Conservation (phyloP, 2,888 invertebrate species). For the Ernsta delagoae region DNA sequence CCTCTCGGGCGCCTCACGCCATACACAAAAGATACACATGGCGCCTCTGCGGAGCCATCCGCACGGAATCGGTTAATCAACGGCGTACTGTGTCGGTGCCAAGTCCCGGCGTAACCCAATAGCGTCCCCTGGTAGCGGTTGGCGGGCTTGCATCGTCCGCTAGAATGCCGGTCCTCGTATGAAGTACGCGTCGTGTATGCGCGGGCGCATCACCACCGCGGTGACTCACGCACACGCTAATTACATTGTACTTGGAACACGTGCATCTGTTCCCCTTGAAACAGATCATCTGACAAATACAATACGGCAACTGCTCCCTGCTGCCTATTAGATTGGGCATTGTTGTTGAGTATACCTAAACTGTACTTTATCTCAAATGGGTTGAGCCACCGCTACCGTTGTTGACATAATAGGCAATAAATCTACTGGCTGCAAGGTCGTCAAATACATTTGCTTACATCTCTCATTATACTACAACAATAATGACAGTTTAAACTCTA, state of each 20-base stretch:
- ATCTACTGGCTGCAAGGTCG: conserved; percentile 15
- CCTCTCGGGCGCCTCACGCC: too few species aligned
- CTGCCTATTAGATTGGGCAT: conserved; percentile 12
- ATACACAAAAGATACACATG: too few species aligned
- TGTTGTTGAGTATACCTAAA: conserved; percentile 8
- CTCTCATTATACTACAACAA: too few species aligned
- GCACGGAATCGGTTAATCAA: too few species aligned
- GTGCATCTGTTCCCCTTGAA: conserved; percentile 43
- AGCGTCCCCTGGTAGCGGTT: conserved; percentile 13
- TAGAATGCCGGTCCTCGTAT: conserved; percentile 33
- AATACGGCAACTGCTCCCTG: conserved; percentile 16
- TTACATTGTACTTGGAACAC: conserved; percentile 45
- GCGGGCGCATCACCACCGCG: conserved; percentile 34
- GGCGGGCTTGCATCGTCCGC: conserved; percentile 24
- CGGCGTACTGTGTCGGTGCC: too few species aligned
- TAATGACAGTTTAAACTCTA: neutral
- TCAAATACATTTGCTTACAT: neutral
- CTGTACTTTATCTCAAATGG: neutral
- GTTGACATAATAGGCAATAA: conserved; percentile 15
- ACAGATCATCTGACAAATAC: conserved; percentile 24
- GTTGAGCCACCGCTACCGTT: conserved; percentile 3
- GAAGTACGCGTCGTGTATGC: conserved; percentile 29
- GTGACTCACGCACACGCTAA: conserved; percentile 42
- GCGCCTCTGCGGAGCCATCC: too few species aligned
- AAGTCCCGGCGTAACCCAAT: conserved; percentile 13